Evolutionary conservation across 2,113 vertebrate species (phyloP).

Genomic region (Catagonus wagneri): DNA sequence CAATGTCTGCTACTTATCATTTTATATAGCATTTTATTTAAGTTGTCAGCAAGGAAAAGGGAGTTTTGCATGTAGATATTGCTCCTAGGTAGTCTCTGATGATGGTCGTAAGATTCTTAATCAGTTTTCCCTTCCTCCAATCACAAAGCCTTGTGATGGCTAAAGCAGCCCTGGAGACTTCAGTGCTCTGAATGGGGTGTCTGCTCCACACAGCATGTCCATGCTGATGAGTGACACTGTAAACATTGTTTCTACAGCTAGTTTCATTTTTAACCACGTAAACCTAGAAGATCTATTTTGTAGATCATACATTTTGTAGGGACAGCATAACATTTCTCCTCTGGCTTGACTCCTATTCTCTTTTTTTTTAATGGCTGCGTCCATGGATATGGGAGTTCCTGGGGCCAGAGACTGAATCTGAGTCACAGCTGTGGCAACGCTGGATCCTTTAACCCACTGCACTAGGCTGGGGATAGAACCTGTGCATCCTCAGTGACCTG

Average conservation of each 20-base stretch:
- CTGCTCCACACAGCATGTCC: neutral
- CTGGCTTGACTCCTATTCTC: neutral
- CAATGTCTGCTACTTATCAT: neutral
- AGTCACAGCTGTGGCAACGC: too few species aligned
- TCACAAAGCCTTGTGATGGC: neutral
- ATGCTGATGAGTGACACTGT: accelerated
- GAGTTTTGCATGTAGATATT: neutral
- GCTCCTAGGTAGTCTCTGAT: neutral
- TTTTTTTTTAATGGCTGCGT: too few species aligned
- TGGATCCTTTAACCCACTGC: too few species aligned
- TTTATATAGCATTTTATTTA: neutral
- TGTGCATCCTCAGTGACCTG: too few species aligned
- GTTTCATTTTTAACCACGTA: neutral
- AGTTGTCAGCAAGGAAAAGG: neutral
- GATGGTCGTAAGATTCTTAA: neutral
- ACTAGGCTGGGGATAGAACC: too few species aligned
- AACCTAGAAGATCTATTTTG: neutral
- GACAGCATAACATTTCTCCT: neutral
- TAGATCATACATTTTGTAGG: neutral
- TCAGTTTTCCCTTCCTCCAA: neutral
- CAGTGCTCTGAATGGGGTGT: neutral
- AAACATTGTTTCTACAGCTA: neutral
- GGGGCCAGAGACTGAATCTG: too few species aligned
- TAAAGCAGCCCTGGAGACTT: neutral
- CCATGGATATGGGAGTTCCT: too few species aligned